phyloP scores from a whole-genome alignment of 2,888 invertebrate genomes.

The Neoaliturus tenellus region DNA sequence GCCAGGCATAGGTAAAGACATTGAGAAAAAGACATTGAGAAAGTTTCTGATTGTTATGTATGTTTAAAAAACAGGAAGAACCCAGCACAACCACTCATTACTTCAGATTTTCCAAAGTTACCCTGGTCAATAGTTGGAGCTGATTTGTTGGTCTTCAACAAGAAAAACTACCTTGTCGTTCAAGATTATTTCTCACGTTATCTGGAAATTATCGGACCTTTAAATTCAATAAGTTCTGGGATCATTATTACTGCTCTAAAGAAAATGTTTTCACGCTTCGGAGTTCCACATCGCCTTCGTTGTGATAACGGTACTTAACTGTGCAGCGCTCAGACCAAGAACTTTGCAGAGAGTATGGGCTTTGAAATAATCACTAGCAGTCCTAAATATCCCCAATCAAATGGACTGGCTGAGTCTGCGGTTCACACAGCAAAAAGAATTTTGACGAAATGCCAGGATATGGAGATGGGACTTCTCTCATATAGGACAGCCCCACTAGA shows the following conservation, averaged over 20 bases:
- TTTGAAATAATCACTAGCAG: constrained; percentile 52
- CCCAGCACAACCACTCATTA: not conserved
- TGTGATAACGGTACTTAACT: constrained; percentile 52
- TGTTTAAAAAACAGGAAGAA: not conserved
- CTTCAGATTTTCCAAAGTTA: constrained; percentile 15
- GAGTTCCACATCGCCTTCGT: constrained; percentile 35
- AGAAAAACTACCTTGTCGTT: not conserved
- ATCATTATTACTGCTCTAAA: not conserved
- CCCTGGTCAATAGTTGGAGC: constrained; percentile 47
- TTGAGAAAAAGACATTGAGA: not conserved
- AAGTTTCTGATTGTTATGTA: not conserved
- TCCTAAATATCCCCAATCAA: constrained; percentile 49
- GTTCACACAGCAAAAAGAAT: constrained; percentile 7
- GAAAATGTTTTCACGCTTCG: constrained; percentile 23
- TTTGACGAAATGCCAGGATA: constrained; percentile 3
- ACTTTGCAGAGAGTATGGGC: constrained; percentile 6
- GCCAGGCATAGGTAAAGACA: not conserved
- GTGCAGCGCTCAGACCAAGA: constrained; percentile 9
- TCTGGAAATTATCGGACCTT: not conserved
- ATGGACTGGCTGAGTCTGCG: constrained; percentile 55
- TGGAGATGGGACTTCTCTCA: not conserved
- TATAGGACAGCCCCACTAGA: too few species aligned
- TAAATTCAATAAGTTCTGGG: not conserved
- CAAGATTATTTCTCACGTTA: too few species aligned
- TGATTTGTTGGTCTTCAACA: not conserved